These are phyloP conservation scores for Cynaeus angustus DNA, from an alignment of 2,888 invertebrate species.

Conservation along the genomic window DNA sequence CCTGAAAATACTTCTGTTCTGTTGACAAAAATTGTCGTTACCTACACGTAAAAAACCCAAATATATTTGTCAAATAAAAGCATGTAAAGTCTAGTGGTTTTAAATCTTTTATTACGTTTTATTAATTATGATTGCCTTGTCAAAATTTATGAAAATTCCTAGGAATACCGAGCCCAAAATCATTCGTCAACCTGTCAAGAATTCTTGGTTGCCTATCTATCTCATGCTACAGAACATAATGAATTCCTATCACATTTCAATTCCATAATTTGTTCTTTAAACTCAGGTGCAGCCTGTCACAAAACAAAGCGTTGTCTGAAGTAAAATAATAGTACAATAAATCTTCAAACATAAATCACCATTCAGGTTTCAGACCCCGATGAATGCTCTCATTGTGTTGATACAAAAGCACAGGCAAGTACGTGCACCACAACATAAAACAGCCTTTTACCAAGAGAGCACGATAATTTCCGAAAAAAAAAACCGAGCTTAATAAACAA, in stretches of 20 bases:
- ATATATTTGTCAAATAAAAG: no score
- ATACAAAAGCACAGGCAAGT: conserved; percentile 26
- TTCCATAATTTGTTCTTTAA: background rate
- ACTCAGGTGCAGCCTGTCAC: conserved; percentile 2
- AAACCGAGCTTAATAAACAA: background rate
- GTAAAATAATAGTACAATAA: conserved; percentile 23
- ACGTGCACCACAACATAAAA: conserved; percentile 26
- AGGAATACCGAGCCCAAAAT: no score
- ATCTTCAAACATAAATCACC: conserved; percentile 26
- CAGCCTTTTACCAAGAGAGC: background rate
- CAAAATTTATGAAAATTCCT: no score
- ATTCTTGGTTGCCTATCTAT: no score
- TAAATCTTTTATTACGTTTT: no score
- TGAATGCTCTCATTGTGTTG: conserved; percentile 25
- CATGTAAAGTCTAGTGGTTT: no score
- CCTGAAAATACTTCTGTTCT: no score
- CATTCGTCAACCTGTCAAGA: no score
- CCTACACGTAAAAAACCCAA: no score
- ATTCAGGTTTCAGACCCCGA: conserved; percentile 30
- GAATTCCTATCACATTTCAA: background rate
- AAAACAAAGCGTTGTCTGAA: background rate
- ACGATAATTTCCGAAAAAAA: background rate
- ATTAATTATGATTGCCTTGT: no score
- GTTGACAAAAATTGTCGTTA: no score
- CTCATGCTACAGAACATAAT: no score